Base-by-base conservation (phyloP, 2,888 invertebrate species). In the Panopea generosa region DNA sequence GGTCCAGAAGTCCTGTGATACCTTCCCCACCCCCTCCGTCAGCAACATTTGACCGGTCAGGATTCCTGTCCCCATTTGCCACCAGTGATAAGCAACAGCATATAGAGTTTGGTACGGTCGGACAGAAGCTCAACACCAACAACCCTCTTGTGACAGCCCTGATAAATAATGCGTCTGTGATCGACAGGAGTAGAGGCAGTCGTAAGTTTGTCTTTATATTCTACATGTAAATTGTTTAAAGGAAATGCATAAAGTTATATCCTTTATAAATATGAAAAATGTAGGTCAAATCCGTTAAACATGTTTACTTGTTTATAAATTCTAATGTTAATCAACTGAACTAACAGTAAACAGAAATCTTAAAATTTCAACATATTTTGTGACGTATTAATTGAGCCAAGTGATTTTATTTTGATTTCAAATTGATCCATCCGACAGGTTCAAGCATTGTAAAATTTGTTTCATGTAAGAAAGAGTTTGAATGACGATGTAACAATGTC, bases 1-100 rank as follows among this genome's bases (percentile, higher is more conserved):
- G 89, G 18, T 77, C 83, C 22, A 84, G 84, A 68, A 90, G 90
- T 71, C 89, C 90, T 24, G 72, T 84, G 49, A 79, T 87, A 18
- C 86, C 87, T 6, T 89, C 90, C 9, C 88, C 89, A 2, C 84
- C 86, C 7, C 84, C 86, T 0, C 78, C 82, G 0, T 79, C 82
- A 14, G 70, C 82, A 0, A 26, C 83, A 55, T 85, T 81, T 74
- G 85, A 86, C 20, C 77, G 80, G 50, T 67, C 82, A 6, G 60
- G 70, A 6, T 85, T 86, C 68, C 84, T 80, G 16, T 69, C 83
- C 7, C 81, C 82, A 24, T 85, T 77, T 53, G 81, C 84, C 55
- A 75, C 82, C 40, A 83, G 78, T 50, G 86, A 86, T 57, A 86
- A 86, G 75, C 82, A 84, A 49, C 81, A 81, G 57, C 74, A 77